Conservation (phyloP, 1,140 invertebrate species). For the Halictus rubicundus region DNA sequence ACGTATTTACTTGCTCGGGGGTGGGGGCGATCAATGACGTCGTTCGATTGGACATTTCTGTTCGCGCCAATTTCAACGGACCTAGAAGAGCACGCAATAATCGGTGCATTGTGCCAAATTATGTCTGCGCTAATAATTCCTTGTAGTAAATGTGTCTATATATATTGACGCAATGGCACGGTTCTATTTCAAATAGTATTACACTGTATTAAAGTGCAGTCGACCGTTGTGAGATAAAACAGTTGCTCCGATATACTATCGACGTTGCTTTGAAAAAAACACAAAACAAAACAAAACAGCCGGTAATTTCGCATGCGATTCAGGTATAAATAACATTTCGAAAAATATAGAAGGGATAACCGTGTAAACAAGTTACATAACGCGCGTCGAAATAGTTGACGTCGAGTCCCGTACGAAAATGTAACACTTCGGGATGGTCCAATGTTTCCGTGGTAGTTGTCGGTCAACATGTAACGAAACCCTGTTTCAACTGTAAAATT, state of each 20-base stretch:
- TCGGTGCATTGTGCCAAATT: conserved; percentile 37
- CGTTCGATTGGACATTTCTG: conserved; percentile 14
- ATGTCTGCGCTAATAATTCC: conserved; percentile 26
- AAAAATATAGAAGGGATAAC: not conserved
- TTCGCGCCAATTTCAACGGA: conserved; percentile 37
- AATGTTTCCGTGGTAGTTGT: not conserved
- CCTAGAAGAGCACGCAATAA: conserved; percentile 10
- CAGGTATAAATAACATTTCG: conserved; percentile 12
- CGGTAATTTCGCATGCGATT: not conserved
- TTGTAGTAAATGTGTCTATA: not conserved
- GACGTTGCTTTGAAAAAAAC: not conserved
- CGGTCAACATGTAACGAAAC: not conserved
- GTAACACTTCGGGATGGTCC: not conserved
- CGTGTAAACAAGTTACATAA: conserved; percentile 17
- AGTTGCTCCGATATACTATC: not conserved
- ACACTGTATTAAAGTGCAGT: not conserved
- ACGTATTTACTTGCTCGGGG: too few species aligned
- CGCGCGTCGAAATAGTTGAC: not conserved
- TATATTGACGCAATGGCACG: conserved; percentile 17
- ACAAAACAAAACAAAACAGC: not conserved
- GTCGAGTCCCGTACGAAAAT: not conserved
- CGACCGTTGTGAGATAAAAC: not conserved
- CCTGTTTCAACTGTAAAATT: not conserved
- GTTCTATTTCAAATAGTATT: conserved; percentile 8
- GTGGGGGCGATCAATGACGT: not conserved